Percentiles rank a stretch among this genome's conserved stretches.
phyloP scores from a whole-genome alignment of 2,113 vertebrate genomes.

The Fukomys damarensis region DNA sequence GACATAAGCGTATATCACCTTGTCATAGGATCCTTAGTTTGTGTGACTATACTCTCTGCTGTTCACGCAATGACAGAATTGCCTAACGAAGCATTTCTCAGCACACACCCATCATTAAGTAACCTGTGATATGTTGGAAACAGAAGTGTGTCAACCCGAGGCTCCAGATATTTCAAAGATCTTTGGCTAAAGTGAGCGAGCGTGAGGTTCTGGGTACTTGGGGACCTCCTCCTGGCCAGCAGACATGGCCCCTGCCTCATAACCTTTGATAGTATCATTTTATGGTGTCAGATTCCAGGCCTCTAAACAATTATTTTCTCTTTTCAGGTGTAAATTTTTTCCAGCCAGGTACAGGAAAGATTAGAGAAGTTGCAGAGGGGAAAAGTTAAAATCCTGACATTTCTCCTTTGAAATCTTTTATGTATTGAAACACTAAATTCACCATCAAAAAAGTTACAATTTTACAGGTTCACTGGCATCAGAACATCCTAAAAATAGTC shows the following conservation, averaged over 20 bases:
- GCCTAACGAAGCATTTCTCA: not conserved
- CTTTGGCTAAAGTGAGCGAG: not conserved
- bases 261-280: rapidly evolving
- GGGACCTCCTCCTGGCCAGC: rapidly evolving
- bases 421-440: slow-evolving; percentile 13
- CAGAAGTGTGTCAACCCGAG: not conserved
- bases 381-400: not conserved
- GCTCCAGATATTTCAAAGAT: rapidly evolving
- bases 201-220: rapidly evolving
- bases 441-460: not conserved
- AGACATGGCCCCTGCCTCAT: rapidly evolving
- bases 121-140: not conserved
- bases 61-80: rapidly evolving
- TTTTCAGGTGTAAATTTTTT: not conserved
- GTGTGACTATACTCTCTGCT: not conserved
- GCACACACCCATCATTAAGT: not conserved
- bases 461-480: not conserved
- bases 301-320: not conserved
- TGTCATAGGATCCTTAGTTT: not conserved
- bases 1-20: no score
- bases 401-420: slow-evolving; percentile 25
- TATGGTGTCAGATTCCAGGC: not conserved
- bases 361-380: not conserved
- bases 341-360: not conserved
- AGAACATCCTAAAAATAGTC: not conserved